Conservation (phyloP, 2,797 vertebrate genomes). For the Botia kubotai region DNA sequence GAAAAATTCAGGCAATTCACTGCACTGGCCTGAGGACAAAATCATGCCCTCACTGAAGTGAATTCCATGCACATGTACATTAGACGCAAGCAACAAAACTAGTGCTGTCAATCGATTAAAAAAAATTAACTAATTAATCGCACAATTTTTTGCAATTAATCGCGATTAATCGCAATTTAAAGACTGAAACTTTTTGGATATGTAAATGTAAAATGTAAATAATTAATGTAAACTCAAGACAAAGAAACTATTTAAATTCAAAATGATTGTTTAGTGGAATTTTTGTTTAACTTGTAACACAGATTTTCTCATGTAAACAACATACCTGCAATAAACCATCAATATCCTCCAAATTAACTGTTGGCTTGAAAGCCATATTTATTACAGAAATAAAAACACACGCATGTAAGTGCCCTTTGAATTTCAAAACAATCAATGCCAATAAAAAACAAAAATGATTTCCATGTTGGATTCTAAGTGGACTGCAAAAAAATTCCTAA, state of each 20-base stretch:
- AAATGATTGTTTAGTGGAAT: too few species aligned
- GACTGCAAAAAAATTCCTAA: background rate
- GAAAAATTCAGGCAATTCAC: slow-evolving; percentile 44
- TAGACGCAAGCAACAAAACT: slow-evolving; percentile 6
- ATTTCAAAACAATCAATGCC: background rate
- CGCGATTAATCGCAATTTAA: too few species aligned
- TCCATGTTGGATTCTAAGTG: background rate
- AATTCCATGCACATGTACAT: slow-evolving; percentile 46
- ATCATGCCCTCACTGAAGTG: slow-evolving; percentile 48
- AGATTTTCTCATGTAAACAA: too few species aligned
- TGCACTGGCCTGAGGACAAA: slow-evolving; percentile 39
- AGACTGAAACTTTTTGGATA: too few species aligned
- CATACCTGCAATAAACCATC: too few species aligned
- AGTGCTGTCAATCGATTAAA: too few species aligned
- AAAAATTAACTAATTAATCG: too few species aligned
- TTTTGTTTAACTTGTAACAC: too few species aligned
- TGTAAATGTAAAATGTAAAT: too few species aligned
- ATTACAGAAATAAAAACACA: background rate
- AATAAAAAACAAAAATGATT: background rate
- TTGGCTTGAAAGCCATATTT: background rate
- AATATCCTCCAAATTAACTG: background rate
- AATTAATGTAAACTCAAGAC: too few species aligned
- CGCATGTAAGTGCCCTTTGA: background rate
- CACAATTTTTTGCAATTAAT: too few species aligned
- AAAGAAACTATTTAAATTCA: too few species aligned